Percentiles rank a stretch among this genome's conserved stretches.
Conservation (phyloP, 1,140 invertebrate genomes). For the Nasonia longicornis region DNA sequence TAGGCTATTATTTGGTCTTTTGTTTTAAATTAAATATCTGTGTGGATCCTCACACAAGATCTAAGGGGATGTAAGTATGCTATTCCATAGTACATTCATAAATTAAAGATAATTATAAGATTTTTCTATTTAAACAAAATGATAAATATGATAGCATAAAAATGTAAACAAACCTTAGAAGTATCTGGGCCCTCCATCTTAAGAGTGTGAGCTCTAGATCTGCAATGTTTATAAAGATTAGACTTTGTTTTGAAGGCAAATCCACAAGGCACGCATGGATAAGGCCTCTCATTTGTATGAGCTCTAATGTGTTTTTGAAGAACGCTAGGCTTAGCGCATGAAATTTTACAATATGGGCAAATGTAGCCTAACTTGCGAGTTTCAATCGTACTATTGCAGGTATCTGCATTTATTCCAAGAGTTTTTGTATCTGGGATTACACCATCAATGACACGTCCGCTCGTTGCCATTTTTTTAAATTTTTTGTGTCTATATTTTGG, state of each 20-base stretch:
- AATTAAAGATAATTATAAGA: neutral
- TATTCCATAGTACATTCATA: neutral
- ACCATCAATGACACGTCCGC: constrained; percentile 54
- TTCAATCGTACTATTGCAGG: neutral
- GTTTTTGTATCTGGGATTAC: neutral
- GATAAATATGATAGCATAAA: neutral
- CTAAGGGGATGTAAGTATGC: no score
- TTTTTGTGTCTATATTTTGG: constrained; percentile 90
- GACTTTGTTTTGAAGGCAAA: constrained; percentile 95
- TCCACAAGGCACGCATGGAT: constrained; percentile 88
- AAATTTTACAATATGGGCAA: constrained; percentile 88
- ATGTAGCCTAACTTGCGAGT: constrained; percentile 72
- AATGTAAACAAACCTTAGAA: constrained; percentile 55
- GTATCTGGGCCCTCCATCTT: constrained; percentile 74
- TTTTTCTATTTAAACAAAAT: constrained; percentile 9
- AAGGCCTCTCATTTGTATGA: constrained; percentile 93
- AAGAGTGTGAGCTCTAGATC: constrained; percentile 84
- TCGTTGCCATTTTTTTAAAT: constrained; percentile 86
- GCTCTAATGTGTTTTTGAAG: constrained; percentile 92
- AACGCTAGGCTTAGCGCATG: constrained; percentile 93
- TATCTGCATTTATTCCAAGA: neutral
- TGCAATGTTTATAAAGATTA: constrained; percentile 92
- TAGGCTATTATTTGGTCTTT: no score
- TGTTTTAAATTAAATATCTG: no score
- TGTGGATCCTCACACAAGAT: no score